phyloP scores from a whole-genome alignment of 2,113 vertebrate genomes.

The Mastomys natalensis region DNA sequence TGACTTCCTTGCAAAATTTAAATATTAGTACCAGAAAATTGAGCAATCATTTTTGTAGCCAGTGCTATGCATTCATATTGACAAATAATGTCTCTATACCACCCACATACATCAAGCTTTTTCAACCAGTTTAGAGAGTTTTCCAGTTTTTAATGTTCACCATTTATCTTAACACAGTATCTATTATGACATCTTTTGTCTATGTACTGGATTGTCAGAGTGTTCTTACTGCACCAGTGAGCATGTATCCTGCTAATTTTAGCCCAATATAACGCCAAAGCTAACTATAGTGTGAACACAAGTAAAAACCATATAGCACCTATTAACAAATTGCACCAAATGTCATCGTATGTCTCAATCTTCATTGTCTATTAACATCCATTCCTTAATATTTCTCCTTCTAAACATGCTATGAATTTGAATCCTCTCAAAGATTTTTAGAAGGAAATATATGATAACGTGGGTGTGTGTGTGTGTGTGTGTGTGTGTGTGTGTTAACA shows the following conservation, averaged over 20 bases:
- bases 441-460: not conserved
- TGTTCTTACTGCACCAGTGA: fast-evolving
- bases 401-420: not conserved
- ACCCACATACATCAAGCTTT: too few relatives aligned
- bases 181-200: not conserved
- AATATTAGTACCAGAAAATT: not conserved
- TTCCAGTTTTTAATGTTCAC: not conserved
- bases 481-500: not conserved
- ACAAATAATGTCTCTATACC: not conserved
- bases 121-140: not conserved
- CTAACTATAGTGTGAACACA: not conserved
- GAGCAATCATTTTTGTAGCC: not conserved
- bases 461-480: not conserved
- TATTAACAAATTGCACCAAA: not conserved
- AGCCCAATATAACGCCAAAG: not conserved
- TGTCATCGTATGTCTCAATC: not conserved
- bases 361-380: not conserved
- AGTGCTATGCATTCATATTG: not conserved
- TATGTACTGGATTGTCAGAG: not conserved
- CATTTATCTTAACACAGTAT: not conserved
- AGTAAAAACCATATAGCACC: not conserved
- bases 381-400: not conserved
- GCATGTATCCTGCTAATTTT: not conserved
- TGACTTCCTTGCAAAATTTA: constrained; percentile 1
- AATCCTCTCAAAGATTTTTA: not conserved